phyloP scores from a whole-genome alignment of 2,888 invertebrate genomes.

The Adela reaumurella region DNA sequence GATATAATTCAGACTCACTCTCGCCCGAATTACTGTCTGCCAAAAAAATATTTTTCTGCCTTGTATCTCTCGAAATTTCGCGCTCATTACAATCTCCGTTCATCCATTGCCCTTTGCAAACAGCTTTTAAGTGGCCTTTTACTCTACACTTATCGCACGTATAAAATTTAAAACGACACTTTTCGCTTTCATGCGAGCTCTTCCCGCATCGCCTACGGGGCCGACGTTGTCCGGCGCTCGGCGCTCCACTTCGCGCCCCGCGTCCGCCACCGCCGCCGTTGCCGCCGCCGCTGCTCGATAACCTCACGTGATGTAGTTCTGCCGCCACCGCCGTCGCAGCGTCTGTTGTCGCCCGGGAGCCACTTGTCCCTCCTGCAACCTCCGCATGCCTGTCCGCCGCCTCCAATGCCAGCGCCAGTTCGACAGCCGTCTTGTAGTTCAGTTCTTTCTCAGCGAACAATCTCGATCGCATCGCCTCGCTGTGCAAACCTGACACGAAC shows the following conservation, averaged over 20 bases:
- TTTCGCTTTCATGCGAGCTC: slow-evolving; percentile 1
- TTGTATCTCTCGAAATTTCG: too few relatives aligned
- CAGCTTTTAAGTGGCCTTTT: slow-evolving; percentile 7
- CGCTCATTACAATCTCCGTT: too few relatives aligned
- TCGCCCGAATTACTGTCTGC: slow-evolving; percentile 1
- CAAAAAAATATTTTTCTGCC: too few relatives aligned
- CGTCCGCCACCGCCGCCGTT: neutral
- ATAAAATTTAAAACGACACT: slow-evolving; percentile 8
- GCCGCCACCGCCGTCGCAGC: slow-evolving; percentile 3
- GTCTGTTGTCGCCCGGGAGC: slow-evolving; percentile 3
- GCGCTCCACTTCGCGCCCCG: slow-evolving; percentile 6
- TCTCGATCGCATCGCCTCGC: slow-evolving; percentile 14
- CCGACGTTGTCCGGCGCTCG: slow-evolving; percentile 5
- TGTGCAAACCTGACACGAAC: slow-evolving; percentile 14
- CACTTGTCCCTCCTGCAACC: slow-evolving; percentile 8
- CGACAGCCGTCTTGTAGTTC: slow-evolving; percentile 14
- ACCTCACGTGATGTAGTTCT: too few relatives aligned
- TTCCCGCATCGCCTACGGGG: neutral
- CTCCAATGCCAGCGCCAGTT: slow-evolving; percentile 16
- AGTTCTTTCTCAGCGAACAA: slow-evolving; percentile 15
- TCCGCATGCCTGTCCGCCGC: slow-evolving; percentile 15
- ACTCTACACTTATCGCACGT: slow-evolving; percentile 7
- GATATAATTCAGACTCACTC: slow-evolving; percentile 9
- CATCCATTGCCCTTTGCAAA: neutral
- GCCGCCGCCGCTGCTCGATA: slow-evolving; percentile 1